Evolutionary conservation across 1,140 invertebrate species (phyloP).

Genomic region (Teleogryllus occipitalis): DNA sequence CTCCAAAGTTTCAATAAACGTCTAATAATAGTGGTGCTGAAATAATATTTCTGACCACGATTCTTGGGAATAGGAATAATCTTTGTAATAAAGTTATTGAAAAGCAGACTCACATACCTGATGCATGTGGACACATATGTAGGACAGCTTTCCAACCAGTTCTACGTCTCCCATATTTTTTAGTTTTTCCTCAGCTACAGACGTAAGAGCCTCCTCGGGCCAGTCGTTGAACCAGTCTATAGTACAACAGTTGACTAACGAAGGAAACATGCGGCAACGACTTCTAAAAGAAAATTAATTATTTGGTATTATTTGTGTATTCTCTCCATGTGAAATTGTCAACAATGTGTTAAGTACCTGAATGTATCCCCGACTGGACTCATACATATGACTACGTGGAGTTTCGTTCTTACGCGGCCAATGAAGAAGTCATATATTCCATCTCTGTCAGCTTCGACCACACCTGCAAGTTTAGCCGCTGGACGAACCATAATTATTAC

Average conservation of each 20-base stretch:
- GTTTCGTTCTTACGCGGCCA: slow-evolving; percentile 63
- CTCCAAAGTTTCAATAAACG: background rate
- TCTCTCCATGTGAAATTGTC: background rate
- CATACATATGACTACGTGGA: slow-evolving; percentile 82
- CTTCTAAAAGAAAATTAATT: slow-evolving; percentile 33
- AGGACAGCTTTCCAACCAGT: slow-evolving; percentile 46
- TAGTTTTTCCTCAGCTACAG: slow-evolving; percentile 58
- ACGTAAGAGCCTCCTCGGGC: slow-evolving; percentile 78
- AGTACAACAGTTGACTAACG: slow-evolving; percentile 85
- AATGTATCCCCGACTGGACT: slow-evolving; percentile 81
- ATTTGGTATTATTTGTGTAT: too few species aligned
- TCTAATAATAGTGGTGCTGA: too few species aligned
- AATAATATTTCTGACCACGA: too few species aligned
- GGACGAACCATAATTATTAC: slow-evolving; percentile 62
- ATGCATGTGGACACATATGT: slow-evolving; percentile 68
- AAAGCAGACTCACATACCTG: slow-evolving; percentile 38
- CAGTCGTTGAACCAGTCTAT: slow-evolving; percentile 90
- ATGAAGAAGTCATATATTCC: slow-evolving; percentile 76
- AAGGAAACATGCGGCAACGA: slow-evolving; percentile 78
- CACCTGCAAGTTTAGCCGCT: slow-evolving; percentile 59
- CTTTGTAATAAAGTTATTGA: background rate
- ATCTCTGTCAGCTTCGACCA: slow-evolving; percentile 59
- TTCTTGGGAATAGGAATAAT: background rate
- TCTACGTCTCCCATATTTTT: slow-evolving; percentile 38
- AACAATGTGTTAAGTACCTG: slow-evolving; percentile 37